Conservation (phyloP, 2,888 invertebrate species). For the Nemotelus nigrinus region DNA sequence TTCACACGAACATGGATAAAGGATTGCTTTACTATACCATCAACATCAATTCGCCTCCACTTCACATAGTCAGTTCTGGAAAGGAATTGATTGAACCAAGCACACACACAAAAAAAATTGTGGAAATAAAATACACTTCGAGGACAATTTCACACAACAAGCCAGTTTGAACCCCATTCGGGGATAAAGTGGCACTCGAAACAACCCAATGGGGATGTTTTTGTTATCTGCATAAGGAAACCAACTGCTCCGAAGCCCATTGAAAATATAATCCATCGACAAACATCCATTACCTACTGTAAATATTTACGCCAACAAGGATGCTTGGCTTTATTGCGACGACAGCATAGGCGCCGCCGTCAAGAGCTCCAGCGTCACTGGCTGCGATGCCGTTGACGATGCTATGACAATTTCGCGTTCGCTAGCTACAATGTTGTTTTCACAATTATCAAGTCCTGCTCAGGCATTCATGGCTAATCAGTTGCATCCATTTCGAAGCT, state of each 20-base stretch:
- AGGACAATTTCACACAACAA: too few species aligned
- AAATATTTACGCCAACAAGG: conserved; percentile 43
- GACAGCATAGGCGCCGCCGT: not conserved
- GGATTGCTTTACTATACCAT: too few species aligned
- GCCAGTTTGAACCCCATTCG: not conserved
- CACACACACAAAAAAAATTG: too few species aligned
- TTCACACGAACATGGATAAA: too few species aligned
- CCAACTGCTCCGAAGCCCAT: conserved; percentile 28
- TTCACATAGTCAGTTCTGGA: too few species aligned
- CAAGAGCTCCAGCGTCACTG: not conserved
- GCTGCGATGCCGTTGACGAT: not conserved
- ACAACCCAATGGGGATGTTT: not conserved
- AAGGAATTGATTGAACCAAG: too few species aligned
- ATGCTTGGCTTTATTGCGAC: conserved; percentile 33
- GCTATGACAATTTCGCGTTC: conserved; percentile 21
- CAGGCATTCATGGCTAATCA: conserved; percentile 37
- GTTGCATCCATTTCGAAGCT: conserved; percentile 32
- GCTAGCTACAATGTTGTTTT: conserved; percentile 5
- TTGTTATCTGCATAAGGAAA: conserved; percentile 29
- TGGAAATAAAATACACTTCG: too few species aligned
- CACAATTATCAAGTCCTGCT: conserved; percentile 4
- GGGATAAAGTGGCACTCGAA: not conserved
- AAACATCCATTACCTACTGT: conserved; percentile 44
- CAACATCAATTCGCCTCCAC: too few species aligned
- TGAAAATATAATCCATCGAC: conserved; percentile 42